phyloP scores from a whole-genome alignment of 2,113 vertebrate species.

The Corythoichthys haematopterus region DNA sequence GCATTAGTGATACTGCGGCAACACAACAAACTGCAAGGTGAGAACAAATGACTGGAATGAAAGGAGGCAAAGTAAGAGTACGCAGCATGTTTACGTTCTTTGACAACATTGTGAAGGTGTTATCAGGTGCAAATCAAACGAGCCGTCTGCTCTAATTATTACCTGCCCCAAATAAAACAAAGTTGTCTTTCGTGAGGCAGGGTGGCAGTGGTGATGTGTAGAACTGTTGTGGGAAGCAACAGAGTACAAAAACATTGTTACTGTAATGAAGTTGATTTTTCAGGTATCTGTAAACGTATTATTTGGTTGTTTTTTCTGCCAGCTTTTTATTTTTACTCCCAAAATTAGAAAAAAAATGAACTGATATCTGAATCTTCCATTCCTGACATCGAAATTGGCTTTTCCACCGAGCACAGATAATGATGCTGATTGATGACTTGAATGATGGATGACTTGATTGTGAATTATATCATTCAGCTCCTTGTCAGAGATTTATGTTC shows the following conservation, averaged over 20 bases:
- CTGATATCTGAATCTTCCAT: too few species aligned
- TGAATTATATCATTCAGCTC: too few species aligned
- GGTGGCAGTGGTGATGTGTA: slow-evolving; percentile 6
- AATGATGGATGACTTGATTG: too few species aligned
- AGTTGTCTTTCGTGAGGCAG: slow-evolving; percentile 59
- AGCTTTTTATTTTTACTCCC: too few species aligned
- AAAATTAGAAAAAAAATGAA: too few species aligned
- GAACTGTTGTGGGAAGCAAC: background rate
- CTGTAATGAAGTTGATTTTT: background rate
- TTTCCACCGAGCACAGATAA: too few species aligned
- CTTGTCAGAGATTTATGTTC: too few species aligned
- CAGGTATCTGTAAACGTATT: too few species aligned
- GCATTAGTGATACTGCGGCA: slow-evolving; percentile 27
- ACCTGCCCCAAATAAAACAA: slow-evolving; percentile 67
- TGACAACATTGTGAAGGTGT: slow-evolving; percentile 69
- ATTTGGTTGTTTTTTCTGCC: too few species aligned
- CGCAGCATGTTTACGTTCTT: slow-evolving; percentile 60
- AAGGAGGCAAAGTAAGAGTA: slow-evolving; percentile 60
- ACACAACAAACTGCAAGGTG: slow-evolving; percentile 60
- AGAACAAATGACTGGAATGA: slow-evolving; percentile 69
- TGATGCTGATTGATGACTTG: too few species aligned
- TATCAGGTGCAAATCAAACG: slow-evolving; percentile 71
- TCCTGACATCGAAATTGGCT: too few species aligned
- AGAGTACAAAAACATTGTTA: background rate
- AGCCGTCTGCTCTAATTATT: slow-evolving; percentile 68